Evolutionary conservation across 2,113 vertebrate species (phyloP), one percentile per base, ranked within the genome.

Genomic region (Chaetorhynchus papuensis): DNA sequence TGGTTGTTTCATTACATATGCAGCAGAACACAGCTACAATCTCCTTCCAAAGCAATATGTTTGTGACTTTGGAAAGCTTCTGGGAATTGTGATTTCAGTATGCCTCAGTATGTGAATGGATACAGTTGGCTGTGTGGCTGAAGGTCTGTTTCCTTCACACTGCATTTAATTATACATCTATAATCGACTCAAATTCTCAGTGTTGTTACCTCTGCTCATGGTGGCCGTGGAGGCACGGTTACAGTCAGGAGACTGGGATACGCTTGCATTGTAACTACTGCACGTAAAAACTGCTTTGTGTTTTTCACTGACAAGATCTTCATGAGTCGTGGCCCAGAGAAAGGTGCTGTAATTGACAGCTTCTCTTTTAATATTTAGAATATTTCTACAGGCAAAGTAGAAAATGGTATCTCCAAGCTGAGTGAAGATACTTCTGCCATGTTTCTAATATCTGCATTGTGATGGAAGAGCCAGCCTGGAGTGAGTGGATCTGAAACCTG

Each of bases 161-260:
- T 42, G 27, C 13, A 63, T 83, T 86, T 69, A 65, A 65, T 60
- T 76, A 31, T 37, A 17, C 35, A 12, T 33, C 35, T 61, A 5
- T 50, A 50, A 77, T 16, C 14, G 50, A 33, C 47, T 65, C 54
- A 50, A n/a, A 63, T 92, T 77, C 80, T 61, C 22, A 49, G 10
- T 0, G 2, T 53, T 0, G 2, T 53, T 33, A 31, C 11, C 42
- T 72, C 59, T 74, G 79, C 50, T 80, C 9, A 3, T 6, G n/a
- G 79, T 83, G 63, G 45, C 63, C 7, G 3, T 83, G 52, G 33
- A 45, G 16, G 23, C 20, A 18, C 13, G 45, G 0, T 42, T 76
- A 49, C 18, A 7, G 4, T 31, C 23, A 37, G 39, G 49, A 50
- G 30, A 31, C 18, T 61, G 61, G 28, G 76, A 57, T 57, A 26